These are phyloP conservation scores for Nymphalis polychloros DNA, from an alignment of 2,888 invertebrate genomes.

Conservation along the genomic window DNA sequence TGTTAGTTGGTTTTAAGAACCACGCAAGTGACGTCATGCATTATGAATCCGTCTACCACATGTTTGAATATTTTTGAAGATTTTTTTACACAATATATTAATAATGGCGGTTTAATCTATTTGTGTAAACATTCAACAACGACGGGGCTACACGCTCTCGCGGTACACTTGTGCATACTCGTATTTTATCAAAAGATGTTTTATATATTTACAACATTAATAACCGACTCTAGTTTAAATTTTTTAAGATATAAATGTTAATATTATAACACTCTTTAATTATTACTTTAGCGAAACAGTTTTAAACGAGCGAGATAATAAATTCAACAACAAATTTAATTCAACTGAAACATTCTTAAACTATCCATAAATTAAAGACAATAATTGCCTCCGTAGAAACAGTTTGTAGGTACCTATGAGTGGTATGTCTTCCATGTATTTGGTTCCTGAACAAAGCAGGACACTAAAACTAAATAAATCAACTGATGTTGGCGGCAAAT, in stretches of 20 bases:
- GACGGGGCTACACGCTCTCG: too few species aligned
- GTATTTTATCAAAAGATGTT: neutral
- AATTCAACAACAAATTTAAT: neutral
- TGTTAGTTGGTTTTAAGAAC: neutral
- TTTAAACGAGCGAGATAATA: neutral
- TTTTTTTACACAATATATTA: conserved; percentile 1
- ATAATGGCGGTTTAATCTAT: neutral
- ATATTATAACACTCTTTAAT: neutral
- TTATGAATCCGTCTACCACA: neutral
- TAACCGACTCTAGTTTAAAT: too few species aligned
- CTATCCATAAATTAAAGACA: too few species aligned
- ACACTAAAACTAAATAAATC: neutral
- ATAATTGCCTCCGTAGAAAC: neutral
- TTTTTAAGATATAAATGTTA: too few species aligned
- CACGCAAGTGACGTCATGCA: neutral
- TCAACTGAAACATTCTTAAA: too few species aligned
- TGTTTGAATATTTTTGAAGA: conserved; percentile 2
- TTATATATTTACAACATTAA: neutral
- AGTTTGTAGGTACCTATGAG: neutral
- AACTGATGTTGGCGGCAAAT: neutral
- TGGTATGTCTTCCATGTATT: too few species aligned
- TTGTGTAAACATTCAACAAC: neutral
- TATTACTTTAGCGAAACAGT: neutral
- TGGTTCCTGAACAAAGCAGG: neutral
- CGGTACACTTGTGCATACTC: neutral